These are phyloP conservation scores for Lamellibrachia satsuma DNA, from an alignment of 2,888 invertebrate genomes.

Conservation along the genomic window DNA sequence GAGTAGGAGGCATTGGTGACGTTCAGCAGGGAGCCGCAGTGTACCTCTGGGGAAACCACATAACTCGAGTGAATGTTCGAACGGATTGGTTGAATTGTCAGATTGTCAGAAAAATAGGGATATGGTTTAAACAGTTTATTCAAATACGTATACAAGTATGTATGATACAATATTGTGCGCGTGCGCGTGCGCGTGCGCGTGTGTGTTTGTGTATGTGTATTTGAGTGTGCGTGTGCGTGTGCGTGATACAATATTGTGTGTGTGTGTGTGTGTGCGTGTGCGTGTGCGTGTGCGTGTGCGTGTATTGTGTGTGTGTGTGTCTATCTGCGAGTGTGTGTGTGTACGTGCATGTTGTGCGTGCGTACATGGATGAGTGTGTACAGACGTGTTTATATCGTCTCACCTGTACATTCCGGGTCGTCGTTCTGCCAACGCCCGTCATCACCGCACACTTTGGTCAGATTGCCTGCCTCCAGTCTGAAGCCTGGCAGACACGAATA, in stretches of 20 bases:
- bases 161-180: background rate
- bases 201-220: background rate
- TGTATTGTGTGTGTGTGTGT: background rate
- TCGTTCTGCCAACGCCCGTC: background rate
- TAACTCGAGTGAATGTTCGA: too few relatives aligned
- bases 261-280: too few relatives aligned
- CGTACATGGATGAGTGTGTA: background rate
- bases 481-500: background rate
- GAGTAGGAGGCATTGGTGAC: too few relatives aligned
- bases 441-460: background rate
- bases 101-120: too few relatives aligned
- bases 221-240: background rate
- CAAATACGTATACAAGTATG: too few relatives aligned
- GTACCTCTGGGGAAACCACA: too few relatives aligned
- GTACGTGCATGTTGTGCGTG: background rate
- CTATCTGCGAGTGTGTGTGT: background rate
- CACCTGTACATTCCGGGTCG: background rate
- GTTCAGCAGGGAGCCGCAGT: too few relatives aligned
- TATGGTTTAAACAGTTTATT: too few relatives aligned
- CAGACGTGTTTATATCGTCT: background rate
- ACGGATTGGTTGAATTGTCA: too few relatives aligned
- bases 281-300: too few relatives aligned
- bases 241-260: too few relatives aligned
- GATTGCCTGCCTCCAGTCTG: background rate
- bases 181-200: background rate